Conservation (phyloP, 2,888 invertebrate genomes). For the Maniola hyperantus region DNA sequence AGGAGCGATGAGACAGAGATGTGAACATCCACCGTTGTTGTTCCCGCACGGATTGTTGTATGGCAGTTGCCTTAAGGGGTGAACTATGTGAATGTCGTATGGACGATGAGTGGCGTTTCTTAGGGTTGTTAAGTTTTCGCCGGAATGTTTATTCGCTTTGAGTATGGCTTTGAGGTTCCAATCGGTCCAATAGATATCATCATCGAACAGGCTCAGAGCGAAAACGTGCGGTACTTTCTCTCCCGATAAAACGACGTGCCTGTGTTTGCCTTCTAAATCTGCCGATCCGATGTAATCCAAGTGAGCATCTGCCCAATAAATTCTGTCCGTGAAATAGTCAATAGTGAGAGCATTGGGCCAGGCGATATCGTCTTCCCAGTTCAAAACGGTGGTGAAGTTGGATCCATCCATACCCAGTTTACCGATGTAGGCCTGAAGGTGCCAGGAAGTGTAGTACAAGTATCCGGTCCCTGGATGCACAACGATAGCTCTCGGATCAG, state of each 20-base stretch:
- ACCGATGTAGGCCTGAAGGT: slow-evolving; percentile 96
- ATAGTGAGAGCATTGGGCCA: slow-evolving; percentile 99
- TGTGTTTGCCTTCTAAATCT: slow-evolving; percentile 94
- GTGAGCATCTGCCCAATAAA: slow-evolving; percentile 99
- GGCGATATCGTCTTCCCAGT: slow-evolving; percentile 96
- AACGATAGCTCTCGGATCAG: slow-evolving; percentile 96
- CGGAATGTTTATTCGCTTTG: slow-evolving; percentile 95
- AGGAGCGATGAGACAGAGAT: slow-evolving; percentile 95
- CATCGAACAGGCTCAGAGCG: slow-evolving; percentile 96
- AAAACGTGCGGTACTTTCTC: slow-evolving; percentile 96
- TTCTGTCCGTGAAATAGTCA: slow-evolving; percentile 96
- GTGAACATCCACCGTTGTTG: slow-evolving; percentile 98
- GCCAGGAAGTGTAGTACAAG: slow-evolving; percentile 98
- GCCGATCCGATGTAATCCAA: slow-evolving; percentile 98
- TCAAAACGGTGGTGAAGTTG: slow-evolving; percentile 93
- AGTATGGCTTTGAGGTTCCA: slow-evolving; percentile 98
- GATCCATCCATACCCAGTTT: slow-evolving; percentile 98
- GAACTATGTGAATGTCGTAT: slow-evolving; percentile 96
- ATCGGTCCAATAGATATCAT: slow-evolving; percentile 97
- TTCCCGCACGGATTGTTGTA: slow-evolving; percentile 95
- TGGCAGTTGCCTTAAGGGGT: slow-evolving; percentile 92
- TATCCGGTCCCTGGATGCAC: slow-evolving; percentile 97
- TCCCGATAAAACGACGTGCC: slow-evolving; percentile 91
- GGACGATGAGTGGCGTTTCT: slow-evolving; percentile 97
- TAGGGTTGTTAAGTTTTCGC: slow-evolving; percentile 87